Evolutionary conservation across 2,797 vertebrate genomes (phyloP).

Genomic region (Phyllotis vaccarum): DNA sequence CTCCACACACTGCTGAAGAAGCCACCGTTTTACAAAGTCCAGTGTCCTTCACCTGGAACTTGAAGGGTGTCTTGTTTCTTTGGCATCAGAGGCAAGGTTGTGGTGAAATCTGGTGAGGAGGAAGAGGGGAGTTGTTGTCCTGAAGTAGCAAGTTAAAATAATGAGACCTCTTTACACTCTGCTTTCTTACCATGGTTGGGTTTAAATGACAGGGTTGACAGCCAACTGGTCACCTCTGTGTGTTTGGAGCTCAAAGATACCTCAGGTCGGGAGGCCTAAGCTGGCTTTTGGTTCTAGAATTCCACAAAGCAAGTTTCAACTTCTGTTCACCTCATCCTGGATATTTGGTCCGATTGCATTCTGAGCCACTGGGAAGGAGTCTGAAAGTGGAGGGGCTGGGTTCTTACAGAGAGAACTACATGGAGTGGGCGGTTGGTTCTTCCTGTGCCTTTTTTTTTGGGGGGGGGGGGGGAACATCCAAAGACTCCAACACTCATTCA

Average conservation of each 20-base stretch:
- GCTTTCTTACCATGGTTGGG: background rate
- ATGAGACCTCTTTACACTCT: background rate
- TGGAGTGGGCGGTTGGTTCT: background rate
- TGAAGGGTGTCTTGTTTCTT: background rate
- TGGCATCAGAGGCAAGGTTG: background rate
- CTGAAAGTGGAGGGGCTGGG: background rate
- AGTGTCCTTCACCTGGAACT: background rate
- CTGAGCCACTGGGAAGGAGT: background rate
- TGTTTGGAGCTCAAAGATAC: background rate
- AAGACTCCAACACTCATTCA: background rate
- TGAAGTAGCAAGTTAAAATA: background rate
- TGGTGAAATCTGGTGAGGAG: background rate
- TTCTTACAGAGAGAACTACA: background rate
- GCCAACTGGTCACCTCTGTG: background rate
- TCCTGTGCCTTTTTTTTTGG: background rate
- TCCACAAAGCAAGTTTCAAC: background rate
- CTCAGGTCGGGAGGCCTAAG: background rate
- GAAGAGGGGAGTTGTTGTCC: too few species aligned
- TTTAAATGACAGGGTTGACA: rapidly evolving
- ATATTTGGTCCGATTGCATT: too few species aligned
- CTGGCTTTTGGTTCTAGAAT: background rate
- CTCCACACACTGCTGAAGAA: background rate
- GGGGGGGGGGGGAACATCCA: background rate
- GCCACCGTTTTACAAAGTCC: background rate
- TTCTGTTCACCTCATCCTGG: background rate